phyloP scores from a whole-genome alignment of 2,113 vertebrate species.

The Clarias magur region DNA sequence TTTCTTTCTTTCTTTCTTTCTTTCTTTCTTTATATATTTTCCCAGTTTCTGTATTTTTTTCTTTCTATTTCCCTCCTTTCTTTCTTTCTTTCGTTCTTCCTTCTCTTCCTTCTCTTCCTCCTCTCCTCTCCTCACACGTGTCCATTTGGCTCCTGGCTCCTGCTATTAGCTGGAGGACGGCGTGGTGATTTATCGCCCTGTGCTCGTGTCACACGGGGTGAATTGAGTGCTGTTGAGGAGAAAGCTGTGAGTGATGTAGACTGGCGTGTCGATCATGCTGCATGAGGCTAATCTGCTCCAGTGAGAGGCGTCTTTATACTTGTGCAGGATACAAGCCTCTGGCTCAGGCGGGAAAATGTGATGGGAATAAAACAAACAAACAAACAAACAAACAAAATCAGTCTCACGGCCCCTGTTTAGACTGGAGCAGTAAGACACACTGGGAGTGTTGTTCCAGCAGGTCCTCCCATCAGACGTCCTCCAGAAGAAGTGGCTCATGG shows the following conservation, averaged over 20 bases:
- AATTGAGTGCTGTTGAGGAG: constrained; percentile 28
- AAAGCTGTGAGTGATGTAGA: constrained; percentile 24
- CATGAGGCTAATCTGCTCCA: constrained; percentile 22
- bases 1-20: no score
- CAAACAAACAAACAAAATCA: no score
- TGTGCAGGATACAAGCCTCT: not conserved
- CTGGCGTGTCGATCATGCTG: constrained; percentile 25
- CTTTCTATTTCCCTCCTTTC: no score
- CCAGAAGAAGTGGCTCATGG: not conserved
- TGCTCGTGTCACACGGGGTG: constrained; percentile 21
- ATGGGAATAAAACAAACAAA: no score
- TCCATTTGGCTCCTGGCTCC: not conserved
- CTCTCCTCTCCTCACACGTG: not conserved
- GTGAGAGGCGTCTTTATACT: not conserved
- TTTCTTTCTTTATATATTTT: no score
- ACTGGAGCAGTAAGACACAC: no score
- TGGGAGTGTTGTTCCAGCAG: not conserved
- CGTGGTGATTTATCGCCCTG: constrained; percentile 35
- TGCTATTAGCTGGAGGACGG: not conserved
- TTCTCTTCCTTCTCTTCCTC: not conserved
- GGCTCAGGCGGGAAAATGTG: not conserved
- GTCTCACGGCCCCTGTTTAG: no score
- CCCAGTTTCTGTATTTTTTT: no score
- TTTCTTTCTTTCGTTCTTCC: not conserved
- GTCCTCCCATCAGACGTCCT: not conserved